phyloP scores from a whole-genome alignment of 2,888 invertebrate genomes.

The Acanthacorydalis orientalis region DNA sequence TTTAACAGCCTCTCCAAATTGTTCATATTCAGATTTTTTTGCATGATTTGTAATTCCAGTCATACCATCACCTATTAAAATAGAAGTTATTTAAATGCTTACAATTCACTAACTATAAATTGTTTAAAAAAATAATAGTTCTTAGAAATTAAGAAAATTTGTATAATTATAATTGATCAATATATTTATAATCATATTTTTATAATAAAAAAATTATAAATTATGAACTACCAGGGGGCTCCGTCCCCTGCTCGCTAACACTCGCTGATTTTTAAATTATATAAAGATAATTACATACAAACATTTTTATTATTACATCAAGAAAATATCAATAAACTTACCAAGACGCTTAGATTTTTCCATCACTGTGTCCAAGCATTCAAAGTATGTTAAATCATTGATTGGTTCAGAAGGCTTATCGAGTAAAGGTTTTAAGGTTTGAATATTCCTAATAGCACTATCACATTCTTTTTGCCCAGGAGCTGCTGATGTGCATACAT shows the following conservation, averaged over 20 bases:
- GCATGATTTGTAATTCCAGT: constrained; percentile 88
- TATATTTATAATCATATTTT: too few species aligned
- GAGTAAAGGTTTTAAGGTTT: constrained; percentile 65
- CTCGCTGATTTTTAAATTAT: too few species aligned
- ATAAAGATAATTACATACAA: constrained; percentile 24
- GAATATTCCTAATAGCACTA: constrained; percentile 83
- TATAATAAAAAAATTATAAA: too few species aligned
- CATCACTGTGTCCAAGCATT: constrained; percentile 81
- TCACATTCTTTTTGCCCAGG: constrained; percentile 96
- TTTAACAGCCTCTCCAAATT: constrained; percentile 69
- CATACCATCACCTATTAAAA: constrained; percentile 58
- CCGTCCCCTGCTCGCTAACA: too few species aligned
- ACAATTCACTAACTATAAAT: too few species aligned
- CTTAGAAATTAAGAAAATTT: too few species aligned
- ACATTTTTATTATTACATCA: too few species aligned
- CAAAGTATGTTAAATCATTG: constrained; percentile 78
- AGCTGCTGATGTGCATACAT: constrained; percentile 74
- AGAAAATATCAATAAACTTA: constrained; percentile 16
- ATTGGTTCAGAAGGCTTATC: constrained; percentile 78
- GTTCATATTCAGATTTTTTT: constrained; percentile 68
- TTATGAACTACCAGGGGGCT: too few species aligned
- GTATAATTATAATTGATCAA: too few species aligned
- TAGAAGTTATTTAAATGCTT: constrained; percentile 13
- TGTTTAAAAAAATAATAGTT: too few species aligned
- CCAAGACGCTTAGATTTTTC: constrained; percentile 63